phyloP scores from a whole-genome alignment of 1,140 invertebrate genomes.

The Drepana arcuata region DNA sequence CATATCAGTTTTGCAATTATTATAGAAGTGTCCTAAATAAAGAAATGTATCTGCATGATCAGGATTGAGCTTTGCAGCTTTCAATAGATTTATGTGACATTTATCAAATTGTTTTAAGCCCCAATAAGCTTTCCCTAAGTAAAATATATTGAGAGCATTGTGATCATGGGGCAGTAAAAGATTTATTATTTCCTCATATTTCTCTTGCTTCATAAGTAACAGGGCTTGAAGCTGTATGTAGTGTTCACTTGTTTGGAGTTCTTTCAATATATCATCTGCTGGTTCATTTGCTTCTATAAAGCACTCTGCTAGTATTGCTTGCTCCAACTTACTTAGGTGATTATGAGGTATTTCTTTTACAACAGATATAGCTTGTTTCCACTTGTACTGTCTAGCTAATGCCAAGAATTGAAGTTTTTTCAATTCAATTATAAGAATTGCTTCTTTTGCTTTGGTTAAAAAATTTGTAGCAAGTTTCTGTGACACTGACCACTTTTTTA shows the following conservation, averaged over 20 bases:
- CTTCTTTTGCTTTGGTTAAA: slow-evolving; percentile 44
- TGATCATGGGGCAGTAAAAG: slow-evolving; percentile 63
- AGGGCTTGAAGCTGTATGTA: slow-evolving; percentile 46
- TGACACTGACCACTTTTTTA: slow-evolving; percentile 74
- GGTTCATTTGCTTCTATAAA: slow-evolving; percentile 45
- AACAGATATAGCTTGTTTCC: slow-evolving; percentile 52
- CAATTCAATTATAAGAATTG: slow-evolving; percentile 25
- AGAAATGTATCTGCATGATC: slow-evolving; percentile 82
- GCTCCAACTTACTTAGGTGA: slow-evolving; percentile 27
- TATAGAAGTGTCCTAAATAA: slow-evolving; percentile 84
- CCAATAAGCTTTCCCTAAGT: slow-evolving; percentile 80
- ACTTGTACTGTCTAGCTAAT: slow-evolving; percentile 66
- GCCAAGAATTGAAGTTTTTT: slow-evolving; percentile 47
- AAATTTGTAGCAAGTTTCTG: slow-evolving; percentile 69
- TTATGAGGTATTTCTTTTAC: slow-evolving; percentile 31
- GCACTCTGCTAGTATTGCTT: slow-evolving; percentile 45
- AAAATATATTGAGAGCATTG: slow-evolving; percentile 72
- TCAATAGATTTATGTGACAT: slow-evolving; percentile 77
- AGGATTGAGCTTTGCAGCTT: slow-evolving; percentile 82
- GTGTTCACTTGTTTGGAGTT: slow-evolving; percentile 34
- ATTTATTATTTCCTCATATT: slow-evolving; percentile 71
- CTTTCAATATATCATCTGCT: slow-evolving; percentile 31
- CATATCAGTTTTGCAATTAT: slow-evolving; percentile 72
- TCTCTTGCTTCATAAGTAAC: slow-evolving; percentile 60
- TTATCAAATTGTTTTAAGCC: slow-evolving; percentile 74